Evolutionary conservation across 2,888 invertebrate genomes (phyloP).

Genomic region (Augochlorella aurata): DNA sequence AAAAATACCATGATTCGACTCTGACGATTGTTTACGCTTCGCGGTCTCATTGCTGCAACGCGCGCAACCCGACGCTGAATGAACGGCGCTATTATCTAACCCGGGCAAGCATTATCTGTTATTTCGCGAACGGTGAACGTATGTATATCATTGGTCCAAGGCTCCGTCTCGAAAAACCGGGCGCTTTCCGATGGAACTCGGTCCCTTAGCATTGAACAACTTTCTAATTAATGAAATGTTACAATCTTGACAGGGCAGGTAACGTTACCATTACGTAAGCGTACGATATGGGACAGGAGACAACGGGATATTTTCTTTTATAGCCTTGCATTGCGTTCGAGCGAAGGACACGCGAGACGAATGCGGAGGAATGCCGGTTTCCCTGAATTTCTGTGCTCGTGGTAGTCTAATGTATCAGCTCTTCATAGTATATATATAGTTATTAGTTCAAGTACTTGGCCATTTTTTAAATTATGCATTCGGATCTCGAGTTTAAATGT

Average conservation of each 20-base stretch:
- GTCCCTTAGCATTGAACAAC: constrained; percentile 57
- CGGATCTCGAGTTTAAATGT: too few species aligned
- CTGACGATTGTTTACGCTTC: constrained; percentile 6
- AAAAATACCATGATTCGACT: constrained; percentile 6
- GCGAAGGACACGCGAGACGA: constrained; percentile 3
- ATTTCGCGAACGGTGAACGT: neutral
- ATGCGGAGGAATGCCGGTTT: neutral
- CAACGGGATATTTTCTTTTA: constrained; percentile 5
- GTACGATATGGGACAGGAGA: constrained; percentile 14
- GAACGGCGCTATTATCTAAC: neutral
- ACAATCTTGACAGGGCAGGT: constrained; percentile 59
- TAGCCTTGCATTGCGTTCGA: neutral
- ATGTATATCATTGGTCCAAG: constrained; percentile 2
- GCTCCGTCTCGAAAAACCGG: constrained; percentile 13
- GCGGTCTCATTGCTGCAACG: constrained; percentile 8
- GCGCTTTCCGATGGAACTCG: constrained; percentile 34
- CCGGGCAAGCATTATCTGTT: neutral
- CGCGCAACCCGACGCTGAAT: neutral
- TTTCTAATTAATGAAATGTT: constrained; percentile 70
- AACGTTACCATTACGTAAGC: constrained; percentile 60
- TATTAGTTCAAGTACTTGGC: too few species aligned
- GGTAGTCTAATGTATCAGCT: neutral
- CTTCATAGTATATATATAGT: neutral
- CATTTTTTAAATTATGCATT: neutral
- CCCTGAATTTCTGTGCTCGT: too few species aligned